A percentile compares a stretch with the other conserved stretches of the same genome.
These are phyloP conservation scores for Amphiprion percula DNA, from an alignment of 2,113 vertebrate species.

Conservation along the genomic window DNA sequence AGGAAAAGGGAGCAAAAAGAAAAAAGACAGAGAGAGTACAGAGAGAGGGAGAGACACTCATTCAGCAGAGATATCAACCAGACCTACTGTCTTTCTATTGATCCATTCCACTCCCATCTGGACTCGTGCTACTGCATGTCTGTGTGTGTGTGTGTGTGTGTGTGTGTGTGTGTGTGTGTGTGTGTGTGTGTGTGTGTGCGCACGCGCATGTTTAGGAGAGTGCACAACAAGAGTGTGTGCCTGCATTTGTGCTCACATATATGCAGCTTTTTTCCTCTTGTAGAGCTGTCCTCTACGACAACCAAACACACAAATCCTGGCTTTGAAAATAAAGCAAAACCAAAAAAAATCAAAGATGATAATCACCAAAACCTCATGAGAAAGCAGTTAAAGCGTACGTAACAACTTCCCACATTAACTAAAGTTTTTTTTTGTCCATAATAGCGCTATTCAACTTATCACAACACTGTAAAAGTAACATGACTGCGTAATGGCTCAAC, in stretches of 20 bases:
- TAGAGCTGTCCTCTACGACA: constrained; percentile 15
- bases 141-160: constrained; percentile 3
- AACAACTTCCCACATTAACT: not conserved
- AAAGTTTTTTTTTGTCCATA: not conserved
- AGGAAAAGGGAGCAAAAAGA: constrained; percentile 30
- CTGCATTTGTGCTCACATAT: constrained; percentile 34
- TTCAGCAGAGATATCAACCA: constrained; percentile 69
- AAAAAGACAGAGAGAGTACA: constrained; percentile 12
- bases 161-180: constrained; percentile 17
- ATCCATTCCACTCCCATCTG: constrained; percentile 72
- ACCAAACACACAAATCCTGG: constrained; percentile 5
- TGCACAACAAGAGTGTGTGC: constrained; percentile 1
- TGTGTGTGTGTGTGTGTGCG: constrained; percentile 1
- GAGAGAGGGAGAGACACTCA: constrained; percentile 27
- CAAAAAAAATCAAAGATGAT: constrained; percentile 10
- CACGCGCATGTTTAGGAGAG: constrained; percentile 1
- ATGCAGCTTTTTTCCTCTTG: not conserved
- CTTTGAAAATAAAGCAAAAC: constrained; percentile 14
- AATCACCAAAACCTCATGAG: not conserved
- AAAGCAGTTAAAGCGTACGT: not conserved
- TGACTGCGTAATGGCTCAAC: not conserved
- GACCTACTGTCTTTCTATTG: constrained; percentile 72
- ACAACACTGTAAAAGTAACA: constrained; percentile 17
- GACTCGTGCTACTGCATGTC: constrained; percentile 54
- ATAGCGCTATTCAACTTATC: constrained; percentile 7